Base-by-base conservation (phyloP, 2,797 vertebrate species). In the Enteromius mattozi region DNA sequence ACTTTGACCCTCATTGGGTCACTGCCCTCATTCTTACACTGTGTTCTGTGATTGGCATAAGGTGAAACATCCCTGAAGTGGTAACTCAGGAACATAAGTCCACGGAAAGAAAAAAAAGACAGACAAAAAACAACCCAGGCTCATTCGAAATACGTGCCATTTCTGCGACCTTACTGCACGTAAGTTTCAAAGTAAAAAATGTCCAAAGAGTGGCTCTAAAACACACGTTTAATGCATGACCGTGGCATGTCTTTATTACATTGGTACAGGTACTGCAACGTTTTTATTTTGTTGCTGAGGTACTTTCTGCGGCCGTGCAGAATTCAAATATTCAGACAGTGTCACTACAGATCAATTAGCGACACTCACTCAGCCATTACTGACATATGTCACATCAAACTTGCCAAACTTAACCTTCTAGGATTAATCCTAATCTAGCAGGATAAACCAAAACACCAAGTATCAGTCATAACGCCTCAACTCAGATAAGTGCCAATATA, bases 1-100 rank as follows among this genome's bases (percentile, higher is more conserved):
- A 87, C 79, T 86, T 77, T 33, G 42, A 61, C 40, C 27, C 19
- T 2, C 19, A 47, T 17, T 47, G 13, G 37, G 66, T 81, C 80
- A 71, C 51, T 45, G 51, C 24, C 37, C 51, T 81, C 68, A 33
- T 71, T 71, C 49, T 45, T 71, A 71, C 19, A 42, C 16, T 19
- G 17, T n/a, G n/a, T 59, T 81, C 10, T 45, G 19, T 61, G 54
- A 81, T 81, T 45, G 75, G 13, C 17, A 21, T 10, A 8, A 63
- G 17, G 16, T 6, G 24, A 78, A 78, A 30, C 16, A 45, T 63
- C 37, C 51, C 4, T 78, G 14, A 78, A 17, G 35, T 40, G 51
- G 6, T 24, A 59, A 14, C 27, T 13, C 27, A 33, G 30, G 27
- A 37, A 4, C 33, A n/a, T 35, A 54, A 2, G 27, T 16, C 27